Evolutionary conservation across 2,113 vertebrate genomes (phyloP).

Genomic region (Chloroceryle aenea): DNA sequence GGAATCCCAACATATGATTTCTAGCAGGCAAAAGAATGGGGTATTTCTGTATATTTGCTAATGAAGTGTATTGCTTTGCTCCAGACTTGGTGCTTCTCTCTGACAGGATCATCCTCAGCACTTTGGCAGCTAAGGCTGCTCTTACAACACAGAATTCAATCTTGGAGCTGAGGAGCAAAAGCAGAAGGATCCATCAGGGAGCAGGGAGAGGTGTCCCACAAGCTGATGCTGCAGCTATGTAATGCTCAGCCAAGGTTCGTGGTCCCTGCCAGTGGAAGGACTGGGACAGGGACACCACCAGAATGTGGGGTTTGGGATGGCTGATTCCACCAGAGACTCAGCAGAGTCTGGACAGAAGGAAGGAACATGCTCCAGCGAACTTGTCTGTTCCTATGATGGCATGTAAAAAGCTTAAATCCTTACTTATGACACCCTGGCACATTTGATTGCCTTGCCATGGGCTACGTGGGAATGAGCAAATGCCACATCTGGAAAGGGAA

Average conservation of each 20-base stretch:
- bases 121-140: neutral
- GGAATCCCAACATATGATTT: neutral
- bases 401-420: neutral
- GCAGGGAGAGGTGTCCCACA: neutral
- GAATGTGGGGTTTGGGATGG: accelerated
- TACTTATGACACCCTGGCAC: neutral
- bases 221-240: neutral
- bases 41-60: neutral
- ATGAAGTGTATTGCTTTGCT: neutral
- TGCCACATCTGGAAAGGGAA: neutral
- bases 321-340: neutral
- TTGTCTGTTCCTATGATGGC: neutral
- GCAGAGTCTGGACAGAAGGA: neutral
- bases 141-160: neutral
- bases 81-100: neutral
- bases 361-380: neutral
- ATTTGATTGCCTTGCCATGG: neutral
- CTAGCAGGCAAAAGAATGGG: neutral
- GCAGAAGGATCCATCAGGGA: neutral
- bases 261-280: accelerated
- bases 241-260: accelerated
- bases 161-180: neutral
- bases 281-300: neutral
- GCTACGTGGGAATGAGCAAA: neutral
- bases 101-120: neutral